Evolutionary conservation across 2,888 invertebrate species (phyloP).

Genomic region (Tribolium freemani): DNA sequence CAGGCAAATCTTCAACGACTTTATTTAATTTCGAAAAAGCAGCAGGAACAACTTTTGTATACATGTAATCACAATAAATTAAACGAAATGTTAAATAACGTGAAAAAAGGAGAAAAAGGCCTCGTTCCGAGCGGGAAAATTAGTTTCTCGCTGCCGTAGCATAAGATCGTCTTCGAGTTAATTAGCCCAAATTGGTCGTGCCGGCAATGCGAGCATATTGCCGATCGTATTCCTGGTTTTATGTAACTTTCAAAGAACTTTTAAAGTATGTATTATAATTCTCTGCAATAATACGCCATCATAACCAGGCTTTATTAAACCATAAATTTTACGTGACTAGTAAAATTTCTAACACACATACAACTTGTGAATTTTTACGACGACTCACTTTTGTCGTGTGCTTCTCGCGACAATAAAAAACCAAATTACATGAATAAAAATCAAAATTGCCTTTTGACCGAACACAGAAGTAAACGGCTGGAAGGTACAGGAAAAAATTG

Average conservation of each 20-base stretch:
- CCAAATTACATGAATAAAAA: conserved; percentile 10
- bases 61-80: background rate
- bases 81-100: background rate
- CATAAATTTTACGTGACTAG: conserved; percentile 35
- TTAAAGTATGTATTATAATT: conserved; percentile 18
- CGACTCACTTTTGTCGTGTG: conserved; percentile 14
- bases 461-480: no score
- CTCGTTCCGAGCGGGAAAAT: background rate
- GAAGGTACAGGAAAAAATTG: no score
- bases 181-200: background rate
- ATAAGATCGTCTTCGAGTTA: background rate
- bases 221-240: conserved; percentile 17
- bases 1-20: background rate
- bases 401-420: conserved; percentile 9
- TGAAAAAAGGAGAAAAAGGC: background rate
- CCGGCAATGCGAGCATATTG: background rate
- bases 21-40: background rate
- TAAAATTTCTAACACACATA: conserved; percentile 24
- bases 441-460: background rate
- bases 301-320: conserved; percentile 35
- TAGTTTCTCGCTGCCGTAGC: background rate
- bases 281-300: conserved; percentile 22
- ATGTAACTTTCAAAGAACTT: conserved; percentile 23
- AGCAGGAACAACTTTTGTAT: background rate
- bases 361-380: conserved; percentile 19